Conservation (phyloP, 1,140 invertebrate species). For the Megathymus violae region DNA sequence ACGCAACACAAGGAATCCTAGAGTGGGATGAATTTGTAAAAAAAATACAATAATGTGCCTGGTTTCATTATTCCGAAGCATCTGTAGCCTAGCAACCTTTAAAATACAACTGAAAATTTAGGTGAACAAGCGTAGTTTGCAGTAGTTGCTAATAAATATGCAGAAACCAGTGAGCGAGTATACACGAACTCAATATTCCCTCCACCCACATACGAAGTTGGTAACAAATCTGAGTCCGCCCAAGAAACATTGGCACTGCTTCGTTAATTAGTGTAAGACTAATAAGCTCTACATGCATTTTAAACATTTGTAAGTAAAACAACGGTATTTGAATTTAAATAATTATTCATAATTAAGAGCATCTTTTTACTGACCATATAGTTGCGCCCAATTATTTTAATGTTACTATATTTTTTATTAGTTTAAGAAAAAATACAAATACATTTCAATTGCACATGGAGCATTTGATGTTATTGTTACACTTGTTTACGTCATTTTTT, state of each 20-base stretch:
- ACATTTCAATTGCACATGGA: no score
- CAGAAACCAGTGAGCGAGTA: slow-evolving; percentile 1
- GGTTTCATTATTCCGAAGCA: neutral
- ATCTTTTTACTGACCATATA: no score
- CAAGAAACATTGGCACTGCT: slow-evolving; percentile 1
- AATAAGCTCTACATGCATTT: neutral
- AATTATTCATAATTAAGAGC: neutral
- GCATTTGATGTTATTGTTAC: no score
- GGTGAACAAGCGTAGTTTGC: neutral
- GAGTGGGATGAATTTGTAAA: no score
- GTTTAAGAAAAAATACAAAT: no score
- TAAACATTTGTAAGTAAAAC: neutral
- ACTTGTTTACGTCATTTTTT: no score
- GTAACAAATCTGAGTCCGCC: neutral
- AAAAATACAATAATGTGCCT: neutral
- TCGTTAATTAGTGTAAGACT: slow-evolving; percentile 5
- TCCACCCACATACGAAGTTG: neutral
- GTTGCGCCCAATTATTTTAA: no score
- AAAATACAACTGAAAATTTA: neutral
- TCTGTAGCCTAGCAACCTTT: neutral
- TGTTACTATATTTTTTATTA: no score
- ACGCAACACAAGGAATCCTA: no score
- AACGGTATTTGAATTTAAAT: neutral
- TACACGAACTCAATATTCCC: neutral
- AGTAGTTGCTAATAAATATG: neutral